phyloP scores from a whole-genome alignment of 2,113 vertebrate genomes.

The Puntigrus tetrazona region DNA sequence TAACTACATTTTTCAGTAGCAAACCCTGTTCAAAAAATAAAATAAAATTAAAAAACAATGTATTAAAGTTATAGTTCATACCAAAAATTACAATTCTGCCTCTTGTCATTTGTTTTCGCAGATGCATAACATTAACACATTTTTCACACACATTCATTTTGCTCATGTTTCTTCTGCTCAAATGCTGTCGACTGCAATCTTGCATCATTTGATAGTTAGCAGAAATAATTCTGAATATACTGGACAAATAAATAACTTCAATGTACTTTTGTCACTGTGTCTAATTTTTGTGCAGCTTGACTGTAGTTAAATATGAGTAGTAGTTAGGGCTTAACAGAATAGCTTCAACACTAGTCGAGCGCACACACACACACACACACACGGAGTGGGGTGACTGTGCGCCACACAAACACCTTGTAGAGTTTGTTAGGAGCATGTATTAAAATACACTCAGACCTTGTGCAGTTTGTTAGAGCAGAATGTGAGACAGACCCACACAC shows the following conservation, averaged over 20 bases:
- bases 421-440: constrained; percentile 26
- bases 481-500: constrained; percentile 9
- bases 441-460: constrained; percentile 34
- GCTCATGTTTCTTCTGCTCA: not conserved
- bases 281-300: not conserved
- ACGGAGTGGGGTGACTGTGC: not conserved
- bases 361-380: not conserved
- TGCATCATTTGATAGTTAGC: not conserved
- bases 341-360: constrained; percentile 43
- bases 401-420: constrained; percentile 8
- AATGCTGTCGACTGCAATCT: not conserved
- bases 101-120: no score
- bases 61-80: no score
- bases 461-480: constrained; percentile 38
- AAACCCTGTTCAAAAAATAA: no score
- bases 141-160: no score
- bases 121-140: no score
- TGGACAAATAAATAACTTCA: not conserved
- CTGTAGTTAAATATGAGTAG: not conserved
- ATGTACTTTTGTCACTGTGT: not conserved
- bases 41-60: no score
- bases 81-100: no score
- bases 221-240: not conserved
- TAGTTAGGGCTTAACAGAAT: not conserved
- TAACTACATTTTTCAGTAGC: constrained; percentile 10